Conservation (phyloP, 2,888 invertebrate genomes). For the Drosophila colorata region DNA sequence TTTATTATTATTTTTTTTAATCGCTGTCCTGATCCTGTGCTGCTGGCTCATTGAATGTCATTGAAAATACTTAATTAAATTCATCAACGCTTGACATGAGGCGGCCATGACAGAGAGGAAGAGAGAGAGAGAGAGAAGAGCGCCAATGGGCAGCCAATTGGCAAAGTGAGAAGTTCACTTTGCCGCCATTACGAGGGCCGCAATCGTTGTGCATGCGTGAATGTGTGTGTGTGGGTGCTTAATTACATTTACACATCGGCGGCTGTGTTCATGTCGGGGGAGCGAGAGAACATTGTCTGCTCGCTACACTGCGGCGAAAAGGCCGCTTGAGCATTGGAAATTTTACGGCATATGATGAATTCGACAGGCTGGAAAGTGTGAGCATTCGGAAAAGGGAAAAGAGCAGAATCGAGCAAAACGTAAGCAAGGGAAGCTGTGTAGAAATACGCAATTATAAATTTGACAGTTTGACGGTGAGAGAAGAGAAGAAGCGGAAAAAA, state of each 20-base stretch:
- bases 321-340: constrained; percentile 1
- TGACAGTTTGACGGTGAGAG: not conserved
- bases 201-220: constrained; percentile 12
- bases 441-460: not conserved
- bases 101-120: constrained; percentile 16
- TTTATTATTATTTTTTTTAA: constrained; percentile 19
- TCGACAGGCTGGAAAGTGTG: not conserved
- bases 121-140: too few relatives aligned
- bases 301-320: constrained; percentile 25
- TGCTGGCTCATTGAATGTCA: constrained; percentile 59
- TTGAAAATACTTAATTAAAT: constrained; percentile 79
- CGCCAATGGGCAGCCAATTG: constrained; percentile 64
- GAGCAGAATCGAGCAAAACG: not conserved
- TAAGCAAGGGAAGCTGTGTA: not conserved
- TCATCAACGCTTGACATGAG: constrained; percentile 75
- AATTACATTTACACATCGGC: constrained; percentile 74
- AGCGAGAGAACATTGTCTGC: constrained; percentile 4
- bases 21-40: constrained; percentile 25
- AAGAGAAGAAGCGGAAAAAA: not conserved
- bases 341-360: constrained; percentile 19
- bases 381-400: not conserved
- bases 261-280: constrained; percentile 21
- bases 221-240: constrained; percentile 51
- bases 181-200: constrained; percentile 62
- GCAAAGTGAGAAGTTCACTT: constrained; percentile 73